Conservation (phyloP, 1,140 invertebrate species). For the Heliconius himera region DNA sequence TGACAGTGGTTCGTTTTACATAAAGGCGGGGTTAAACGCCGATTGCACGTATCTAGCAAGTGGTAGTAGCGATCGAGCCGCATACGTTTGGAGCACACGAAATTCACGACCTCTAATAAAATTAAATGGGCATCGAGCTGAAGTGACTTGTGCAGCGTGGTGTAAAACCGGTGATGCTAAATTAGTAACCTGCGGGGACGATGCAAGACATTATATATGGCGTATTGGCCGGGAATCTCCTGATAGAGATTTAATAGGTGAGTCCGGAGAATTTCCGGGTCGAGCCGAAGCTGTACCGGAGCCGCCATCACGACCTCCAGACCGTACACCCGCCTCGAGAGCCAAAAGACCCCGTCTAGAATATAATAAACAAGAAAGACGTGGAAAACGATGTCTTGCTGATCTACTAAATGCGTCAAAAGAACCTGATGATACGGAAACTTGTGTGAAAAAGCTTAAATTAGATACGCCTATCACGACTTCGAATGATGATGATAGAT, state of each 20-base stretch:
- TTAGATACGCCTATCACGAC: conserved; percentile 40
- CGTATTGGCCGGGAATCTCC: conserved; percentile 81
- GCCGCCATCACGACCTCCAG: conserved; percentile 68
- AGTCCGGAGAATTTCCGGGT: conserved; percentile 78
- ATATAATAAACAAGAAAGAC: conserved; percentile 37
- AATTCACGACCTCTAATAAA: conserved; percentile 85
- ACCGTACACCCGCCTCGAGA: conserved; percentile 77
- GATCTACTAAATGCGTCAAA: conserved; percentile 58
- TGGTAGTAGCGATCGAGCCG: conserved; percentile 91
- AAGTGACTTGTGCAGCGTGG: conserved; percentile 94
- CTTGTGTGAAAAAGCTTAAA: conserved; percentile 47
- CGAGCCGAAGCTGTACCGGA: conserved; percentile 44
- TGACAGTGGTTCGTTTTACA: conserved; percentile 90
- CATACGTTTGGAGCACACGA: conserved; percentile 91
- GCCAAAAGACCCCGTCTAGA: conserved; percentile 42
- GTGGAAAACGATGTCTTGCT: conserved; percentile 63
- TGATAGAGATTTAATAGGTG: conserved; percentile 65
- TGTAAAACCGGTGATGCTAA: conserved; percentile 80
- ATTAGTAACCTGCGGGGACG: conserved; percentile 91
- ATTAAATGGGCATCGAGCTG: conserved; percentile 88
- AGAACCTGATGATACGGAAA: conserved; percentile 50
- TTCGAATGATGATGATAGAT: conserved; percentile 43
- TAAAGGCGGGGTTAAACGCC: conserved; percentile 90
- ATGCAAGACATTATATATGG: conserved; percentile 90
- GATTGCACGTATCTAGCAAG: conserved; percentile 91